These are phyloP conservation scores for Semaprochilodus insignis DNA, from an alignment of 2,797 vertebrate genomes.

Conservation along the genomic window DNA sequence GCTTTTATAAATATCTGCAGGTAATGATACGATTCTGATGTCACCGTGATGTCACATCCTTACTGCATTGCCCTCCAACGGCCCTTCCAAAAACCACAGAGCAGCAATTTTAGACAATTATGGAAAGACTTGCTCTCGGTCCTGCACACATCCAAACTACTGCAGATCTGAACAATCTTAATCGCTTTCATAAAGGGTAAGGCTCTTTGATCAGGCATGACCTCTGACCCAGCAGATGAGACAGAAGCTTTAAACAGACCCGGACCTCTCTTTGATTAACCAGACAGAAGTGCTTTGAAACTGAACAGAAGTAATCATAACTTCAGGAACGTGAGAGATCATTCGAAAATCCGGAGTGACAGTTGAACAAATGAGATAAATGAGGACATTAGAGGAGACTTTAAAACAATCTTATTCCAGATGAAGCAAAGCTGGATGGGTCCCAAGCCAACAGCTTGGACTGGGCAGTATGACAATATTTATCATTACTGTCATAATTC, in stretches of 20 bases:
- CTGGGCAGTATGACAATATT: too few relatives aligned
- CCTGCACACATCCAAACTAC: conserved; percentile 21
- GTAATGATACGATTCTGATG: too few relatives aligned
- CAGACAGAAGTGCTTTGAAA: conserved; percentile 30
- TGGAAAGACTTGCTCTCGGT: neutral
- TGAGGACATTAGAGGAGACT: conserved; percentile 4
- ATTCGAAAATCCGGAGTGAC: conserved; percentile 14
- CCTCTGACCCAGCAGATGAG: conserved; percentile 38
- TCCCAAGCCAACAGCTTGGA: neutral
- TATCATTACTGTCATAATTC: too few relatives aligned
- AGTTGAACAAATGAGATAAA: conserved; percentile 13
- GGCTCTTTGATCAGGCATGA: conserved; percentile 42
- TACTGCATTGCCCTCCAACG: neutral
- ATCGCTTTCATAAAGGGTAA: conserved; percentile 36
- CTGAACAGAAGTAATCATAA: conserved; percentile 35
- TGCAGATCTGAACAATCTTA: conserved; percentile 29
- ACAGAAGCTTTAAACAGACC: conserved; percentile 36
- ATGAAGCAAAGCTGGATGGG: neutral
- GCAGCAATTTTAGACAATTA: neutral
- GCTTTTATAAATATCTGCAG: too few relatives aligned
- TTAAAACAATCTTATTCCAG: neutral
- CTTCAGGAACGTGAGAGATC: conserved; percentile 26
- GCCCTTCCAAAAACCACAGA: neutral
- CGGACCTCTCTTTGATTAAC: conserved; percentile 37
- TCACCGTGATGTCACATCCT: too few relatives aligned